Base-by-base conservation (phyloP, 2,797 vertebrate species). In the Knipowitschia caucasica region DNA sequence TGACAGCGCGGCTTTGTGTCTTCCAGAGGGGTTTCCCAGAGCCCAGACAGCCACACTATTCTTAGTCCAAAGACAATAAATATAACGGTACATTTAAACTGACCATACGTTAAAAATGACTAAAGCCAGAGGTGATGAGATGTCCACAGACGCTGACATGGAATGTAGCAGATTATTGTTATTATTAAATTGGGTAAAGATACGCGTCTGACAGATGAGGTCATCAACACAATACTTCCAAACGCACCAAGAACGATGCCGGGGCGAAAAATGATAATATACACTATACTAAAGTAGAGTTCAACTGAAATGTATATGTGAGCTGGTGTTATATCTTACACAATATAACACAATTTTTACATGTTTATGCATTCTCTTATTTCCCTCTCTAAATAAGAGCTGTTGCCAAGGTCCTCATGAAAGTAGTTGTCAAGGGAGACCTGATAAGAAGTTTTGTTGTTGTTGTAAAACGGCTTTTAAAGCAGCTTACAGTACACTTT, bases 41-140 rank as follows among this genome's bases (percentile, higher is more conserved):
- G 11, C 36, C 11, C 7, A 36, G 45, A 35, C 20, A 24, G 25
- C 27, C 3, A 67, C 10, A 33, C 7, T 30, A 50, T 20, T 50
- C 46, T 60, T 53, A 35, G 30, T 8, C 23, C 17, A 18, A 9
- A 35, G 40, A 56, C 36, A 59, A 64, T 55, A 60, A 75, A 75
- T 42, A 47, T 23, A 60, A 69, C 2, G 44, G 59, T 27, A 53
- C 69, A 74, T 76, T 71, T 55, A 50, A 50, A 34, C 35, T 17
- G 50, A 18, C 39, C 24, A 25, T 63, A 63, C 35, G 49, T 55
- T 11, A 51, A 51, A 56, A 54, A 46, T 52, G 17, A 53, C 23
- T 35, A 21, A 55, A 60, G 40, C 6, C 29, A 15, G 57, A 52
- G 34, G 56, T 43, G 64, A 55, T 64, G 68, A 59, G 62, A 42